These are phyloP conservation scores for Denticeps clupeoides DNA, from an alignment of 2,797 vertebrate genomes.

Conservation along the genomic window DNA sequence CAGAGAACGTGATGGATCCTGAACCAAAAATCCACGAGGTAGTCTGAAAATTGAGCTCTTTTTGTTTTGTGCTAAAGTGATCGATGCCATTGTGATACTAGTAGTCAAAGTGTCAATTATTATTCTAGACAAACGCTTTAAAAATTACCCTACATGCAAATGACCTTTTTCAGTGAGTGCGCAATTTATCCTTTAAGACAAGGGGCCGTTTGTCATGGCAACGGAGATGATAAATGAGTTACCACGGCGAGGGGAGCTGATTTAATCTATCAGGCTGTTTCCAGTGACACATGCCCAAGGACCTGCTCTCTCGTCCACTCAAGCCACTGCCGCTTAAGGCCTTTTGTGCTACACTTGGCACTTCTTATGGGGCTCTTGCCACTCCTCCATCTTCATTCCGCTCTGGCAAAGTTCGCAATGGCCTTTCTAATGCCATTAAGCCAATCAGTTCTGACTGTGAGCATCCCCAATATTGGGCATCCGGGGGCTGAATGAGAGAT, in stretches of 20 bases:
- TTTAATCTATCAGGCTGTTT: constrained; percentile 24
- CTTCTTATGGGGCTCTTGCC: no score
- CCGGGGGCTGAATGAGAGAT: no score
- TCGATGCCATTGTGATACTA: no score
- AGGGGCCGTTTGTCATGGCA: constrained; percentile 6
- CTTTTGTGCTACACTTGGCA: not conserved
- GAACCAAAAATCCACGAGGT: no score
- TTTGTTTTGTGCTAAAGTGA: no score
- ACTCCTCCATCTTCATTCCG: no score
- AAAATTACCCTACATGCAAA: not conserved
- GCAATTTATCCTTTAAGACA: constrained; percentile 18
- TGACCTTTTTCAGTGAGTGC: constrained; percentile 13
- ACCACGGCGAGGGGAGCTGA: constrained; percentile 7
- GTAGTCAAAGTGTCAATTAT: not conserved
- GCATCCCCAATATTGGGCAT: no score
- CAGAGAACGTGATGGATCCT: no score
- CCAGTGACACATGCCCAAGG: not conserved
- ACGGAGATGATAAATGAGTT: constrained; percentile 18
- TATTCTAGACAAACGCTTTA: not conserved
- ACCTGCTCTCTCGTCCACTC: not conserved
- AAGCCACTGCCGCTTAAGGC: not conserved
- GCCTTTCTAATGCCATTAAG: no score
- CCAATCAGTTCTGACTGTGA: no score
- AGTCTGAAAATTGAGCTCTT: no score
- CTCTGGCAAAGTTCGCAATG: no score